Conservation (phyloP, 53 echinoderm and acorn worm genomes). For the Zoroaster sp. region DNA sequence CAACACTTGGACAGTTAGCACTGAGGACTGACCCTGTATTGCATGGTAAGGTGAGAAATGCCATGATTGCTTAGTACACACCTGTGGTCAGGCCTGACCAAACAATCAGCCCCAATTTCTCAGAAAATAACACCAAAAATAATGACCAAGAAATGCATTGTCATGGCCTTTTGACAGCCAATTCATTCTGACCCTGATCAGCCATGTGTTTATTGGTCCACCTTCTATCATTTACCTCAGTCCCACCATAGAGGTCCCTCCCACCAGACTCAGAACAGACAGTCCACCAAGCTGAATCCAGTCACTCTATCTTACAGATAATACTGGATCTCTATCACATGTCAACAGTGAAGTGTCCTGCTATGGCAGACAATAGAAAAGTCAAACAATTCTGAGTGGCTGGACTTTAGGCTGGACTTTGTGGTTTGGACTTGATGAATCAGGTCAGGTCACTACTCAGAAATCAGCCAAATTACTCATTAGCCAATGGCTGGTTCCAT, state of each 20-base stretch:
- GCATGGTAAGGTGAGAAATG: neutral
- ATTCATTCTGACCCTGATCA: too few species aligned
- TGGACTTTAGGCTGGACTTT: neutral
- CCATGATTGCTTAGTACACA: neutral
- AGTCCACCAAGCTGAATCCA: neutral
- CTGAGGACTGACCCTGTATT: neutral
- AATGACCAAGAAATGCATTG: neutral
- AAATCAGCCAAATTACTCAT: neutral
- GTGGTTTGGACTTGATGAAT: neutral
- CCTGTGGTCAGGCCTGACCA: neutral
- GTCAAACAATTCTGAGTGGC: neutral
- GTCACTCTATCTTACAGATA: neutral
- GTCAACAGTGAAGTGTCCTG: neutral
- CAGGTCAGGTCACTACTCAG: neutral
- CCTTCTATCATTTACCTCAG: too few species aligned
- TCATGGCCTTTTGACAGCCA: neutral
- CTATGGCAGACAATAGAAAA: neutral
- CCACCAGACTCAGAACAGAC: neutral
- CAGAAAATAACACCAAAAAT: neutral
- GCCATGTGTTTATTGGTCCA: too few species aligned
- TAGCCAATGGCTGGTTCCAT: neutral
- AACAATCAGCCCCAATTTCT: neutral
- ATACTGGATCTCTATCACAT: neutral
- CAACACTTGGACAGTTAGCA: too few species aligned
- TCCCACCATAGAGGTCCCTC: too few species aligned